These are phyloP conservation scores for Silurus glanis DNA, from an alignment of 2,113 vertebrate species.

Conservation along the genomic window DNA sequence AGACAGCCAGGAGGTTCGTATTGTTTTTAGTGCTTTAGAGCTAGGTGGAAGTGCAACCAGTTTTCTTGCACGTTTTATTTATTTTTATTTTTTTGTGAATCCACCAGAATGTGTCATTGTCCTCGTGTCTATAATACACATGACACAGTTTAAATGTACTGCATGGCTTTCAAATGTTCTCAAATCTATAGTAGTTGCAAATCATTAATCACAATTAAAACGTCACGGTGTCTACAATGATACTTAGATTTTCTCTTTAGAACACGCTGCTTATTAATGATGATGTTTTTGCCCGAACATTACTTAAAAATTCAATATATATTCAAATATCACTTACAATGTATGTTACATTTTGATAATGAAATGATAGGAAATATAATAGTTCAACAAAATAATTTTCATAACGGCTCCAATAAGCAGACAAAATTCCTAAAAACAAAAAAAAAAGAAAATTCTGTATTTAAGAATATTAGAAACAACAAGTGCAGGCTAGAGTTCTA, in stretches of 20 bases:
- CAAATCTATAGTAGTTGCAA: background rate
- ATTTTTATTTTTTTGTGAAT: constrained; percentile 16
- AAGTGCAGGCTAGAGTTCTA: background rate
- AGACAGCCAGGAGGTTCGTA: constrained; percentile 41
- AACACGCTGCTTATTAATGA: constrained; percentile 33
- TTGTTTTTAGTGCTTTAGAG: constrained; percentile 35
- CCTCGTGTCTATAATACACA: background rate
- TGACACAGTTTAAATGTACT: background rate
- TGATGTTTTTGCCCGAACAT: background rate
- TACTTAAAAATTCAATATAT: no score
- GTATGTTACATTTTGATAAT: background rate
- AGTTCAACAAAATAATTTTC: background rate
- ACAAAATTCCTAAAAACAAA: background rate
- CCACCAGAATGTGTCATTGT: background rate
- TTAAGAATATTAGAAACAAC: background rate
- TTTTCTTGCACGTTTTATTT: background rate
- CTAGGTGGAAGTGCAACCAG: constrained; percentile 23
- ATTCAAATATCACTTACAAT: no score
- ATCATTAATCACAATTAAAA: background rate
- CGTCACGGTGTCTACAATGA: constrained; percentile 10
- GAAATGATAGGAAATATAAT: background rate
- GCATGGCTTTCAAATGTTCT: background rate
- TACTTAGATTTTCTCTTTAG: constrained; percentile 11
- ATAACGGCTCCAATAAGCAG: background rate
- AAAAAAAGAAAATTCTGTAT: background rate